Percentiles rank a stretch among this genome's conserved stretches.
These are phyloP conservation scores for Netelia fuscicornis DNA, from an alignment of 2,888 invertebrate species.

Conservation along the genomic window DNA sequence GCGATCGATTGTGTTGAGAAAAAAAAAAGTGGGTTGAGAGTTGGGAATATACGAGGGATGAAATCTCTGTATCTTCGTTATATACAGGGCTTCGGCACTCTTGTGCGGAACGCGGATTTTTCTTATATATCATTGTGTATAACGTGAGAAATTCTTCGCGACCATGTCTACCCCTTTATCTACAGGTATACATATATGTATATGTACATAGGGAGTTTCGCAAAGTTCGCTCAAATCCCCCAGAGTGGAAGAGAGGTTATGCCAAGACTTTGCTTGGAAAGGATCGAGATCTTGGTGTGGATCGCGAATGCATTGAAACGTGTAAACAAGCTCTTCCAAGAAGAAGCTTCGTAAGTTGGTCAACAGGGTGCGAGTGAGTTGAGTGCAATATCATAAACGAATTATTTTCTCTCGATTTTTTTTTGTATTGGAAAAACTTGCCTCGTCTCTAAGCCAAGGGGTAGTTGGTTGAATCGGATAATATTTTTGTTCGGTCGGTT, in stretches of 20 bases:
- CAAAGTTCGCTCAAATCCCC: slow-evolving; percentile 59
- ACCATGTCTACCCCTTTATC: slow-evolving; percentile 37
- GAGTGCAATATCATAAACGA: slow-evolving; percentile 41
- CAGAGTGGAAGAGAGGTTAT: slow-evolving; percentile 47
- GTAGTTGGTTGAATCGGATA: neutral
- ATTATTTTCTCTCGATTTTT: slow-evolving; percentile 27
- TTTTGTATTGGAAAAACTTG: slow-evolving; percentile 21
- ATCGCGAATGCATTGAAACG: slow-evolving; percentile 43
- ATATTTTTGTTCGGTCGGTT: no score
- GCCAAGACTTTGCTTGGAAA: slow-evolving; percentile 15
- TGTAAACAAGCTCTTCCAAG: slow-evolving; percentile 56
- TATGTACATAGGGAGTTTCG: slow-evolving; percentile 31
- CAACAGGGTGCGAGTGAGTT: slow-evolving; percentile 10
- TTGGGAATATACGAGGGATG: slow-evolving; percentile 53
- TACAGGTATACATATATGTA: neutral
- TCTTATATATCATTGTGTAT: neutral
- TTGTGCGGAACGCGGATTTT: neutral
- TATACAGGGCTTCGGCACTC: neutral
- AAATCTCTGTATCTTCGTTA: slow-evolving; percentile 32
- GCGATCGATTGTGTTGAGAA: slow-evolving; percentile 11
- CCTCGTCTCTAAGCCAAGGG: neutral
- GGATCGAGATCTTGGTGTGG: slow-evolving; percentile 29
- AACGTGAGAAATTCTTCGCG: slow-evolving; percentile 46
- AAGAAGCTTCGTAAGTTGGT: slow-evolving; percentile 19
- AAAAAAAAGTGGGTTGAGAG: slow-evolving; percentile 61